These are phyloP conservation scores for Dendrolimus houi DNA, from an alignment of 2,888 invertebrate genomes.

Conservation along the genomic window DNA sequence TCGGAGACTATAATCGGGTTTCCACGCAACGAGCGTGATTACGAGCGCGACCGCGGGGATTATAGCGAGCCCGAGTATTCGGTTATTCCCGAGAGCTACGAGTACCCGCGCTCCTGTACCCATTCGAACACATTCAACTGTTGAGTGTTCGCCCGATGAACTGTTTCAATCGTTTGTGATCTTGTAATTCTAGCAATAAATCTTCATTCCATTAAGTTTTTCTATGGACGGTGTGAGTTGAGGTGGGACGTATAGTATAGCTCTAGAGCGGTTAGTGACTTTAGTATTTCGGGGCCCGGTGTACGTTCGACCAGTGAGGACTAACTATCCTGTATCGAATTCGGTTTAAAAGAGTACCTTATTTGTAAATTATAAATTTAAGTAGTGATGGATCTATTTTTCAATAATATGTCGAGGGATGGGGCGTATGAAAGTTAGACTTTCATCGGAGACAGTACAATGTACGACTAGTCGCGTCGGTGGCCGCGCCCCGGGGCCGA, in stretches of 20 bases:
- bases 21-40: constrained; percentile 49
- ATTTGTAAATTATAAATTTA: constrained; percentile 73
- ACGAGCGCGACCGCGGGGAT: constrained; percentile 43
- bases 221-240: constrained; percentile 47
- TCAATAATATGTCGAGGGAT: constrained; percentile 48
- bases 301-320: constrained; percentile 53
- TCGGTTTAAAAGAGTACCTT: constrained; percentile 68
- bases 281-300: constrained; percentile 44
- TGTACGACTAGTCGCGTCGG: constrained; percentile 65
- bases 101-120: constrained; percentile 58
- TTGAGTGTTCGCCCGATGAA: constrained; percentile 46
- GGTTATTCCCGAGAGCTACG: constrained; percentile 61
- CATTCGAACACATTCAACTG: constrained; percentile 74
- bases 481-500: neutral
- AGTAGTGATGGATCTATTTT: constrained; percentile 74
- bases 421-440: constrained; percentile 63
- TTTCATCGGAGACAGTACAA: constrained; percentile 58
- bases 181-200: constrained; percentile 76
- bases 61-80: constrained; percentile 73
- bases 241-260: constrained; percentile 53
- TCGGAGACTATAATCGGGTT: constrained; percentile 64
- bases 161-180: constrained; percentile 66
- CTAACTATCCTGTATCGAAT: constrained; percentile 50
- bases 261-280: constrained; percentile 68
- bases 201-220: constrained; percentile 74